Evolutionary conservation across 2,797 vertebrate species (phyloP).

Genomic region (Pseudochromis fuscus): DNA sequence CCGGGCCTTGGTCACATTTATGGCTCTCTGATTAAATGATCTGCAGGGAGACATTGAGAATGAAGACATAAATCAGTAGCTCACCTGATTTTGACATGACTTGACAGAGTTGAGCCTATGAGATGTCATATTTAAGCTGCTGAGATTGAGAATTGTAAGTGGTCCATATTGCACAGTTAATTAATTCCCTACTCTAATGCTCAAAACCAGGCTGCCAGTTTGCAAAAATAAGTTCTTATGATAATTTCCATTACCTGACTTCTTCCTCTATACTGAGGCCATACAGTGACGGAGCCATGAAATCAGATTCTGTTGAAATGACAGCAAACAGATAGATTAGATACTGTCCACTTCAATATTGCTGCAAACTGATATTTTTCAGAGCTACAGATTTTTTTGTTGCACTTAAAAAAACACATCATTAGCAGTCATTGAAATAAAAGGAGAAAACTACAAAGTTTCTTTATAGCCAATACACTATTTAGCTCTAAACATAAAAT

Average conservation of each 20-base stretch:
- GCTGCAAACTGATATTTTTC: too few species aligned
- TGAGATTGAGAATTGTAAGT: too few species aligned
- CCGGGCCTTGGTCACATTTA: slow-evolving; percentile 60
- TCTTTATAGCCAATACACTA: too few species aligned
- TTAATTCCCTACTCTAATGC: too few species aligned
- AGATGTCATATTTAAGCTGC: too few species aligned
- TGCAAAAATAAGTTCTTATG: too few species aligned
- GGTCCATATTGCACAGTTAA: too few species aligned
- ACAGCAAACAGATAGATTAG: slow-evolving; percentile 29
- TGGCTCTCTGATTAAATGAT: slow-evolving; percentile 60
- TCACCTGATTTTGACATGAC: too few species aligned
- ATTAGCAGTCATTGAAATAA: too few species aligned
- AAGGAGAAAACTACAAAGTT: too few species aligned
- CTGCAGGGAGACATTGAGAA: slow-evolving; percentile 47
- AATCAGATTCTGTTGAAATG: slow-evolving; percentile 54
- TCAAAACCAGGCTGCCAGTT: not conserved
- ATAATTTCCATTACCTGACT: slow-evolving; percentile 65
- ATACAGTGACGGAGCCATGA: slow-evolving; percentile 41
- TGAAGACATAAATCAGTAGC: not conserved
- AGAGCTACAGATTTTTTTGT: not conserved
- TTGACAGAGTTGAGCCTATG: too few species aligned
- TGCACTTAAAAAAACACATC: not conserved
- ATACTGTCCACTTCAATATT: too few species aligned
- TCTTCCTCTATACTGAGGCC: slow-evolving; percentile 67
- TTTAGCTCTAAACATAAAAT: not conserved